These are phyloP conservation scores for Monochamus alternatus DNA, from an alignment of 2,888 invertebrate species.

Conservation along the genomic window DNA sequence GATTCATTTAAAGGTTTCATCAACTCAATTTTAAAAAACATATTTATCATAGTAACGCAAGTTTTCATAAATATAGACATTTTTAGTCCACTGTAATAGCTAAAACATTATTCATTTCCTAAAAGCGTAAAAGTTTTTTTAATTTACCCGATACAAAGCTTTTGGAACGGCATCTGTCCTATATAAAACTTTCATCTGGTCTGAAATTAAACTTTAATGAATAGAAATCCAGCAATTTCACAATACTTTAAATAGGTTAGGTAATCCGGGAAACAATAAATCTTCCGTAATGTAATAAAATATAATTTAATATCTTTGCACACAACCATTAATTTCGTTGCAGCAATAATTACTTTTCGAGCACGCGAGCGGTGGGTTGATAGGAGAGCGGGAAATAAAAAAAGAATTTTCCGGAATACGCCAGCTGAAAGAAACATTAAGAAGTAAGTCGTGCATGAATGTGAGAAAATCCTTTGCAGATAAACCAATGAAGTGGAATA, in stretches of 20 bases:
- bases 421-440: slow-evolving; percentile 53
- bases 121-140: not conserved
- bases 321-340: slow-evolving; percentile 43
- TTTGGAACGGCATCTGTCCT: not conserved
- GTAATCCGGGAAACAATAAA: slow-evolving; percentile 31
- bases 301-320: slow-evolving; percentile 44
- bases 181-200: not conserved
- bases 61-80: no score
- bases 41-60: no score
- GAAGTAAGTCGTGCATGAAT: slow-evolving; percentile 60
- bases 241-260: slow-evolving; percentile 8
- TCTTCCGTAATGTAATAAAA: slow-evolving; percentile 29
- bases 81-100: no score
- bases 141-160: slow-evolving; percentile 3
- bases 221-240: slow-evolving; percentile 2
- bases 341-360: slow-evolving; percentile 26
- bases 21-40: no score
- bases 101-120: no score
- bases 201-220: slow-evolving; percentile 10
- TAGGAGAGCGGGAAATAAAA: slow-evolving; percentile 13
- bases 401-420: slow-evolving; percentile 21
- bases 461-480: slow-evolving; percentile 60
- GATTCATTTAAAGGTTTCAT: no score
- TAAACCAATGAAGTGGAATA: slow-evolving; percentile 62
- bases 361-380: slow-evolving; percentile 8